Evolutionary conservation across 2,888 invertebrate genomes (phyloP), one percentile per base, ranked within the genome.

Genomic region (Leptura quadrifasciata): DNA sequence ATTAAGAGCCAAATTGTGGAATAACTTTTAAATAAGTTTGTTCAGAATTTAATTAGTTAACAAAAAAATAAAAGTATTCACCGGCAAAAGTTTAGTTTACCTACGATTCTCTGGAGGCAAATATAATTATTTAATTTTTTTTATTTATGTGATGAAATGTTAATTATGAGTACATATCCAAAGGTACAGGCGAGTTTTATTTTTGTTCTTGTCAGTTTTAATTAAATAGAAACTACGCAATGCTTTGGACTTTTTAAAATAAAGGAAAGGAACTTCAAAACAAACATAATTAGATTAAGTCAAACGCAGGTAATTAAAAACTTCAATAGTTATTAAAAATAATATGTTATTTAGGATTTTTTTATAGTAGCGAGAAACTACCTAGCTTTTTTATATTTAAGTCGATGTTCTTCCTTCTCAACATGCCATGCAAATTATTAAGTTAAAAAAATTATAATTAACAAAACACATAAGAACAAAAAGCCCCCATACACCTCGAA

Each of bases 11-110:
- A 75, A 79, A 76, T 79, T 74, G 73, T 64, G 75, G 58, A 68
- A 58, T 68, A 73, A 74, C 61, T 78, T 73, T 70, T 47, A 21
- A 76, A 74, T 47, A 72, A 75, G 64, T 76, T 68, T 55, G 65
- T 74, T 72, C 21, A 60, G 61, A 76, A 77, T 77, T 79, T 77
- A 76, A 77, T 79, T 79, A 77, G 72, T 67, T 24, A 54, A 70
- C 61, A 60, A 76, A 72, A n/a, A 76, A 76, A 79, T 73, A 68
- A 64, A 67, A 35, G 39, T 18, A 47, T 20, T 6, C n/a, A n/a
- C 1, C 3, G n/a, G 47, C 47, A 47, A 47, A n/a, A 47, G n/a
- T 47, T 47, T 47, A 47, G n/a, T 47, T 47, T 39, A 39, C 35
- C 35, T 39, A 9, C 5, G 35, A 39, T 6, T 31, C 4, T 31